These are phyloP conservation scores for Tapirus terrestris DNA, from an alignment of 2,113 vertebrate species.

Conservation along the genomic window DNA sequence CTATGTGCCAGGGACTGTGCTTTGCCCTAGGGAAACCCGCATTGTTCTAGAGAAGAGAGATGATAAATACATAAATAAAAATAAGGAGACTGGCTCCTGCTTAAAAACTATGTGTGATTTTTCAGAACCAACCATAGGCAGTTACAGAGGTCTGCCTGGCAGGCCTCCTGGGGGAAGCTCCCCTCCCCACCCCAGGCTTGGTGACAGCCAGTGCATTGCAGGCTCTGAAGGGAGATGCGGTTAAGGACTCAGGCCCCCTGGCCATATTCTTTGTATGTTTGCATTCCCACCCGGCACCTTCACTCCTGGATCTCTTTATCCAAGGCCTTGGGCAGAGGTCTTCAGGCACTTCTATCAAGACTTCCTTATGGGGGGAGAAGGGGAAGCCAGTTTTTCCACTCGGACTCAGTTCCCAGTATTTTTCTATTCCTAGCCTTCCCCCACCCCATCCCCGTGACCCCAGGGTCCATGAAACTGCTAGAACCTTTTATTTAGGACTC, in stretches of 20 bases:
- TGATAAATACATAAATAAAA: neutral
- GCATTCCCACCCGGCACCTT: neutral
- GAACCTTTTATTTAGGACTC: neutral
- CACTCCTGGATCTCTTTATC: neutral
- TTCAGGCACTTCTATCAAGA: neutral
- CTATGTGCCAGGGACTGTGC: neutral
- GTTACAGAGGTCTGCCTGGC: neutral
- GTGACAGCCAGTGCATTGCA: rapidly evolving
- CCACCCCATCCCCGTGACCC: too few species aligned
- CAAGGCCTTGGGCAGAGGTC: neutral
- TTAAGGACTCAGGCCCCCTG: neutral
- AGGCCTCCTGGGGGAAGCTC: neutral
- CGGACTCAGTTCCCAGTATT: neutral
- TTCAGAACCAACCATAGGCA: neutral
- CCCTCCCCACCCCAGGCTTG: neutral
- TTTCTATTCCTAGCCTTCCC: neutral
- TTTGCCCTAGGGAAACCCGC: neutral
- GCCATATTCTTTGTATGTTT: neutral
- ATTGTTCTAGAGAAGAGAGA: neutral
- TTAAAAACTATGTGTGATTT: neutral
- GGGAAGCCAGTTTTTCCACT: neutral
- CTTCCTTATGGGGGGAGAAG: rapidly evolving
- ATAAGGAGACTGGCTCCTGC: neutral
- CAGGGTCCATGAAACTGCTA: neutral
- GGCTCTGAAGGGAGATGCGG: neutral